Base-by-base conservation (phyloP, 2,113 vertebrate species). In the Oenanthe oenanthe region DNA sequence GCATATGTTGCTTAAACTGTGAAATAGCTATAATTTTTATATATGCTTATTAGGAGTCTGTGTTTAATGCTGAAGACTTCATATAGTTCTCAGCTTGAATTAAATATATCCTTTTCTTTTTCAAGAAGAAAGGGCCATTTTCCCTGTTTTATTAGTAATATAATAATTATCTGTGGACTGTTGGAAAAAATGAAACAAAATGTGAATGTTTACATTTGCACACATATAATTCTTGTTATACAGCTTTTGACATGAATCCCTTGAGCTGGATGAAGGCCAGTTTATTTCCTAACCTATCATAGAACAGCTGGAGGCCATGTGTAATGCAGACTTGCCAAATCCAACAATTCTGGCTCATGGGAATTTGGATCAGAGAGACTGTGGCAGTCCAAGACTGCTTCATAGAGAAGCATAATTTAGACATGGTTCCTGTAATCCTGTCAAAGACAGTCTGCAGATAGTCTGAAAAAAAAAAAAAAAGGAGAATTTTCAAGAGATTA, bases 371-470 rank as follows among this genome's bases (percentile, higher is more conserved):
- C 67, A 92, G 74, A 75, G 34, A 85, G 31, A 60, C 45, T 25
- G 26, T 85, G 68, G 60, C 56, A 58, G 63, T 87, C 91, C 77
- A 89, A 83, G 76, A 65, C 79, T 87, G 34, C 62, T 94, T 97
- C 79, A 91, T 48, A 89, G 73, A 65, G 58, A 89, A 92, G 45
- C n/a, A 73, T 91, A 76, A 95, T 95, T 97, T 94, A 94, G 85
- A 89, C 66, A 78, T 60, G 85, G 66, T 88, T 83, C 66, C 77
- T 76, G 56, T 73, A 70, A 85, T 91, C 76, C 77, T 79, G 67
- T 90, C 82, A 83, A 74, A 86, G 66, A 22, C 60, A 88, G 78
- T 77, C 76, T 79, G 51, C 31, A 42, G 48, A 68, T 61, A 83
- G 54, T 15, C 47, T 62, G 10, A 17, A 54, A 78, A 72, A 50